These are phyloP conservation scores for Poecilobothrus nobilitatus DNA, from an alignment of 2,888 invertebrate genomes.

Conservation along the genomic window DNA sequence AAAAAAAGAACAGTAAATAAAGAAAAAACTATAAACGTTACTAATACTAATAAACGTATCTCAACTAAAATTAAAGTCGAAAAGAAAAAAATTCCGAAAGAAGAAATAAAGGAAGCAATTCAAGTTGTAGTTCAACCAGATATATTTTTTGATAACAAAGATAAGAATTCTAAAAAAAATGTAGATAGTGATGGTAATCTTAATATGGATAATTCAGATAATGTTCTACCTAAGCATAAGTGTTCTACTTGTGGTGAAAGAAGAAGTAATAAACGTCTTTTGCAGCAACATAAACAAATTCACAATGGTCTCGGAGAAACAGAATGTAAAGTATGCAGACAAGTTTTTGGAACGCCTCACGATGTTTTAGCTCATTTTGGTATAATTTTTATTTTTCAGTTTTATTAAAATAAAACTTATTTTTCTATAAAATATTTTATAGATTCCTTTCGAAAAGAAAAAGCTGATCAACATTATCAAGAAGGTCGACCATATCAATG, in stretches of 20 bases:
- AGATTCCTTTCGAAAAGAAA: not conserved
- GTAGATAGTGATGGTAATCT: not conserved
- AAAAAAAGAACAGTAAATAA: not conserved
- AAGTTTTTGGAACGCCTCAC: not conserved
- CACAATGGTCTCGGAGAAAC: not conserved
- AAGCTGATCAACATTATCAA: not conserved
- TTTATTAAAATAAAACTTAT: not conserved
- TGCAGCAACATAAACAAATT: not conserved
- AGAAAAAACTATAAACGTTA: not conserved
- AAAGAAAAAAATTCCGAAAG: not conserved
- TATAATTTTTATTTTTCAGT: not conserved
- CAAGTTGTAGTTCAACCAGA: not conserved
- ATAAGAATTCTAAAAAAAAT: not conserved
- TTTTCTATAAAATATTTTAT: not conserved
- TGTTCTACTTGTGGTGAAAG: not conserved
- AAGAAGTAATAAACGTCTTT: not conserved
- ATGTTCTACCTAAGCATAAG: not conserved
- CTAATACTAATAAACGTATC: no score
- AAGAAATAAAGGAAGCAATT: not conserved
- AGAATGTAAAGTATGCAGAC: not conserved
- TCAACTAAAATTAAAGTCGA: not conserved
- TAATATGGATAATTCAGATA: not conserved
- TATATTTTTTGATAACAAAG: not conserved
- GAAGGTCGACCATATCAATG: not conserved
- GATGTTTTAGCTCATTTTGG: not conserved